Base-by-base conservation (phyloP, 2,797 vertebrate genomes). In the Bradypodion pumilum region DNA sequence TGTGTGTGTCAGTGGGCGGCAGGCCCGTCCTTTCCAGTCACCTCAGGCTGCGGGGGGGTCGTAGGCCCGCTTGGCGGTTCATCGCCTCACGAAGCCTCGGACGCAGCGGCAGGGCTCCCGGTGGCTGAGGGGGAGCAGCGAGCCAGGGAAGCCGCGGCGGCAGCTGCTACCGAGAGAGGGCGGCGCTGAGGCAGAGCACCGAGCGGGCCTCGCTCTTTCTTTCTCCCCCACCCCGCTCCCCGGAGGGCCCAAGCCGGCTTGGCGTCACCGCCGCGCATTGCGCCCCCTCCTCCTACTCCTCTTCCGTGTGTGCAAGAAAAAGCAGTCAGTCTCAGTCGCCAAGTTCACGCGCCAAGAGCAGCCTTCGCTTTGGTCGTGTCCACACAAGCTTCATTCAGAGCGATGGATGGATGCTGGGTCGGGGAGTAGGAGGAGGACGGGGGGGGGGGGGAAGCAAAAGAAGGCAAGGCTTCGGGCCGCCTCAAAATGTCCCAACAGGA, bases 31-130 rank as follows among this genome's bases (percentile, higher is more conserved):
- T 35, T n/a, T 21, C 77, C 81, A 85, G 52, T 56, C 56, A 74
- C 86, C 87, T 46, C 56, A 5, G 73, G 86, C 83, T 70, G 69
- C 82, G 70, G 81, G 42, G 63, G 87, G 70, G 27, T 63, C 42
- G 75, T 80, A 90, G 82, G 87, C 90, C 89, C 85, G 29, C 68
- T 29, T 23, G 9, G 27, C 40, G 66, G 84, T 76, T 86, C 90
- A 88, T 89, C 87, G 73, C 89, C 73, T 85, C 72, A 21, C 72
- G 2, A 84, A 84, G 68, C 83, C 84, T 29, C 23, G 29, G 8
- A 7, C 4, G 35, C 19, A 4, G 46, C 19, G 49, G 12, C 8
- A 16, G 32, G 12, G 68, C 78, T n/a, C n/a, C 13, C 68, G 73
- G 42, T 74, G 44, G 78, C 44, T 80, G 65, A 16, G 78, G 80